phyloP scores from a whole-genome alignment of 2,113 vertebrate genomes.

The Epinephelus cyanopodus region DNA sequence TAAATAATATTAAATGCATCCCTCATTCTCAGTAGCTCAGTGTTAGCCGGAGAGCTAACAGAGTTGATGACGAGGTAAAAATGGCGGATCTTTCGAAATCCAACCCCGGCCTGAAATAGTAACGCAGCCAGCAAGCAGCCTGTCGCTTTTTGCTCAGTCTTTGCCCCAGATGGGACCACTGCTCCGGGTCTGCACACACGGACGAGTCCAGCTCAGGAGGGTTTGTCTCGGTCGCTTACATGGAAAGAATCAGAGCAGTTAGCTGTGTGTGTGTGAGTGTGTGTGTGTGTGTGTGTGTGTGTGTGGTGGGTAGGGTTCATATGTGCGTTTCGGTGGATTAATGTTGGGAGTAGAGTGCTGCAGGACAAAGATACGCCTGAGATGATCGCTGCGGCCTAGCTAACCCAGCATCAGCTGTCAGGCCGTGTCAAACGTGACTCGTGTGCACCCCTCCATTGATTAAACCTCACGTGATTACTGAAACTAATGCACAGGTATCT shows the following conservation, averaged over 20 bases:
- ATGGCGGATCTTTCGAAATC: conserved; percentile 99
- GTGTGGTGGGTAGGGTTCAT: conserved; percentile 28
- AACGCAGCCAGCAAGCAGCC: conserved; percentile 55
- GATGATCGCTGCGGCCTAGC: conserved; percentile 61
- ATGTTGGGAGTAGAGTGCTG: conserved; percentile 48
- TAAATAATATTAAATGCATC: neutral
- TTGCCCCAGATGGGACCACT: neutral
- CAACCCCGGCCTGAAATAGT: conserved; percentile 91
- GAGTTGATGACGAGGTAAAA: conserved; percentile 94
- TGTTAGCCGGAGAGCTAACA: conserved; percentile 76
- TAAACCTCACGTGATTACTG: neutral
- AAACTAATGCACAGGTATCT: neutral
- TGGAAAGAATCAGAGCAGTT: neutral
- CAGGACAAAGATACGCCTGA: conserved; percentile 65
- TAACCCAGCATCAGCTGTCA: conserved; percentile 64
- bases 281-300: neutral
- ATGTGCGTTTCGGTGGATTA: conserved; percentile 57
- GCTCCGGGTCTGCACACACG: neutral
- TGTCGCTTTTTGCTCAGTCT: conserved; percentile 19
- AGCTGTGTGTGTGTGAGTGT: conserved; percentile 14
- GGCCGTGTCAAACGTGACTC: conserved; percentile 29
- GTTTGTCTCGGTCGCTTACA: neutral
- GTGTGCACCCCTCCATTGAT: neutral
- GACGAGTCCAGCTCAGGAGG: neutral
- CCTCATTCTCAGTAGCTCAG: conserved; percentile 18